A percentile compares a stretch with the other conserved stretches of the same genome.
Conservation (phyloP, 1,140 invertebrate species). For the Sesamia nonagrioides region DNA sequence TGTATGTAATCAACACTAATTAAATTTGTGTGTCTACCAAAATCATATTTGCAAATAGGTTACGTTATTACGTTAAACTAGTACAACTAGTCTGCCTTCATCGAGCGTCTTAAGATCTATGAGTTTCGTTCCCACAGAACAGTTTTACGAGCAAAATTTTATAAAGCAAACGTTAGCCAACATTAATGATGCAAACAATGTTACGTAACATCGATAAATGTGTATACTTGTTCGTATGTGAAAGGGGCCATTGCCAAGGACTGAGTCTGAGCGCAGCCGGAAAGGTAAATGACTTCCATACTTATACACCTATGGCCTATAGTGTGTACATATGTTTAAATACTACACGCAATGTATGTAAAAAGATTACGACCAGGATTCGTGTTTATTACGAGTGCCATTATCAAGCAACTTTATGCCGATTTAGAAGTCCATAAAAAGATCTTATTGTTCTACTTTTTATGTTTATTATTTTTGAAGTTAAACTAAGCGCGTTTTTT, state of each 20-base stretch:
- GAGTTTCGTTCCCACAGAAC: slow-evolving; percentile 1
- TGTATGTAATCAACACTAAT: slow-evolving; percentile 25
- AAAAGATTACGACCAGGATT: slow-evolving; percentile 20
- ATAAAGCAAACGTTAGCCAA: slow-evolving; percentile 58
- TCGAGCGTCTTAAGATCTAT: background rate
- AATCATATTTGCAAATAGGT: slow-evolving; percentile 17
- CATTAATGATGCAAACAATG: slow-evolving; percentile 69
- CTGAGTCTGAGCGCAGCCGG: slow-evolving; percentile 68
- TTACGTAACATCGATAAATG: slow-evolving; percentile 81
- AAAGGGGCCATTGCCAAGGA: slow-evolving; percentile 83
- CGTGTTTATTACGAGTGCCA: slow-evolving; percentile 31
- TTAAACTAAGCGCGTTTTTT: slow-evolving; percentile 34
- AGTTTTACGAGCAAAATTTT: slow-evolving; percentile 49
- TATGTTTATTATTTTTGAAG: slow-evolving; percentile 47
- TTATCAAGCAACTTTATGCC: slow-evolving; percentile 38
- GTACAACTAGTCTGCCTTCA: background rate
- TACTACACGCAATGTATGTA: slow-evolving; percentile 32
- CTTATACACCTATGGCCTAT: slow-evolving; percentile 45
- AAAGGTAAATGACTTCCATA: slow-evolving; percentile 77
- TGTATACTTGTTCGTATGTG: slow-evolving; percentile 68
- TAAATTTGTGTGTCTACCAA: background rate
- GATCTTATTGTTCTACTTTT: slow-evolving; percentile 46
- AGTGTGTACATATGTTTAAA: slow-evolving; percentile 53
- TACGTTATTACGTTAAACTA: background rate
- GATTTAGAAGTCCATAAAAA: slow-evolving; percentile 40